phyloP scores from a whole-genome alignment of 1,140 invertebrate species.

The Temnothorax curvispinosus region DNA sequence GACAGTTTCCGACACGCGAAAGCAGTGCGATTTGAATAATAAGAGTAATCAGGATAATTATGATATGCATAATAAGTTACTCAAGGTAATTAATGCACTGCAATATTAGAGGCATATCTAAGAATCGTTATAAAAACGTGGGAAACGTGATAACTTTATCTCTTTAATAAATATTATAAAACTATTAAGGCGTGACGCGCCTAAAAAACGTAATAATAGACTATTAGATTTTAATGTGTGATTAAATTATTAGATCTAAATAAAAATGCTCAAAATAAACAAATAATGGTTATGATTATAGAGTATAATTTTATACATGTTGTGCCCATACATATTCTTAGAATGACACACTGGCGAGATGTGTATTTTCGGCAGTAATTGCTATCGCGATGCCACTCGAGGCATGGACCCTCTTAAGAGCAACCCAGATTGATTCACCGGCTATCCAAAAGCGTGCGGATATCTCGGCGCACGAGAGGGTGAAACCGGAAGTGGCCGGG shows the following conservation, averaged over 20 bases:
- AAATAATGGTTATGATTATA: background rate
- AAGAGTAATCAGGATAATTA: constrained; percentile 37
- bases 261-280: background rate
- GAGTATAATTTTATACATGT: background rate
- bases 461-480: constrained; percentile 71
- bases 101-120: background rate
- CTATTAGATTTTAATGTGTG: background rate
- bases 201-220: background rate
- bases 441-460: constrained; percentile 64
- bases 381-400: constrained; percentile 66
- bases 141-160: constrained; percentile 2
- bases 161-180: constrained; percentile 12
- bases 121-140: constrained; percentile 3
- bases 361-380: constrained; percentile 66
- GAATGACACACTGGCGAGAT: constrained; percentile 21
- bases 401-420: constrained; percentile 64
- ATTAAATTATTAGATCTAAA: background rate
- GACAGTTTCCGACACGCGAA: constrained; percentile 49
- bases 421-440: constrained; percentile 65
- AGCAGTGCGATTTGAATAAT: constrained; percentile 47
- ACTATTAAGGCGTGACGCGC: background rate
- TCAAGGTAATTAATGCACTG: constrained; percentile 6
- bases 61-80: constrained; percentile 31
- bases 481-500: constrained; percentile 64
- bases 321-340: background rate